Percentiles rank a stretch among this genome's conserved stretches.
These are phyloP conservation scores for Trididemnum clinides DNA, from an alignment of 23 tunicate species.

Conservation along the genomic window DNA sequence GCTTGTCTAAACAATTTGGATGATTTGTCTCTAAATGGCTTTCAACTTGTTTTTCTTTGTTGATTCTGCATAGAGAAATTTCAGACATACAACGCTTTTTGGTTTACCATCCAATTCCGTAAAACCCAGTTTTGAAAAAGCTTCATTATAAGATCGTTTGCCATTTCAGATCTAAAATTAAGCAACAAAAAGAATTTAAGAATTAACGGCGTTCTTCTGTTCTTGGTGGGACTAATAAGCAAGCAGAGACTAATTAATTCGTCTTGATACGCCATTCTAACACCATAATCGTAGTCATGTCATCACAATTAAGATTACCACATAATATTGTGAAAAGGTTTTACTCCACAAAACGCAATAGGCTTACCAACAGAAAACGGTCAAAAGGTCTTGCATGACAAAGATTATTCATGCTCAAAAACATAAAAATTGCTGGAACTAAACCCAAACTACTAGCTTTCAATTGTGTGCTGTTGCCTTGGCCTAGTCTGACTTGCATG, in stretches of 20 bases:
- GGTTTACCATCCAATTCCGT: slow-evolving; percentile 49
- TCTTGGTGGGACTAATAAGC: too few species aligned
- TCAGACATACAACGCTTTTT: slow-evolving; percentile 29
- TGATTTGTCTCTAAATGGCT: slow-evolving; percentile 42
- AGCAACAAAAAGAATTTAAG: background rate
- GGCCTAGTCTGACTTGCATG: background rate
- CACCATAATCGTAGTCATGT: too few species aligned
- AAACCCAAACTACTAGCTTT: slow-evolving; percentile 18
- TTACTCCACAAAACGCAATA: too few species aligned
- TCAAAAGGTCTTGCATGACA: background rate
- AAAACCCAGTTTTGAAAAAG: slow-evolving; percentile 26
- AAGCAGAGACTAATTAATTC: too few species aligned
- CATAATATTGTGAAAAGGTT: too few species aligned
- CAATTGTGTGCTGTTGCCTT: background rate
- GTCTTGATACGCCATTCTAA: too few species aligned
- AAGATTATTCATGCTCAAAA: background rate
- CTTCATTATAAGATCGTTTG: slow-evolving; percentile 25
- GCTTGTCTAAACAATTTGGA: slow-evolving; percentile 29
- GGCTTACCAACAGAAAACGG: too few species aligned
- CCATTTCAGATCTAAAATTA: slow-evolving; percentile 9
- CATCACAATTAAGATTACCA: too few species aligned
- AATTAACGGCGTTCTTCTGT: too few species aligned
- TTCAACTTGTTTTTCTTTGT: slow-evolving; percentile 39
- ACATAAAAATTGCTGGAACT: slow-evolving; percentile 2
- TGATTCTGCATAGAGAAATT: slow-evolving; percentile 28